Conservation (phyloP, 2,888 invertebrate genomes). For the Chalcosyrphus nemorum region DNA sequence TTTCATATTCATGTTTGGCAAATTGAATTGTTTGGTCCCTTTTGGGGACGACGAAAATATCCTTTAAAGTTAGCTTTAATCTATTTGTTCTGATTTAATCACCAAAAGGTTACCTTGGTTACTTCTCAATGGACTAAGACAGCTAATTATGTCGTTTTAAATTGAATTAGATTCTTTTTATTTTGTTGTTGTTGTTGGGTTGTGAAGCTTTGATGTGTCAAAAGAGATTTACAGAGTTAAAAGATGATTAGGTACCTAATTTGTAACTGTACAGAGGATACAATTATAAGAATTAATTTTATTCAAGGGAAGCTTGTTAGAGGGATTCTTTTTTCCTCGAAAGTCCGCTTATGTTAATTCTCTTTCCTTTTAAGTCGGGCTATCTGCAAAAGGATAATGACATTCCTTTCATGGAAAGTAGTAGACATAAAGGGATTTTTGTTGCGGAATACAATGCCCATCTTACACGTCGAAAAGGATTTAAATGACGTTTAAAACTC, state of each 20-base stretch:
- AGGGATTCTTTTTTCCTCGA: too few species aligned
- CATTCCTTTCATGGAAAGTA: too few species aligned
- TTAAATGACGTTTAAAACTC: too few species aligned
- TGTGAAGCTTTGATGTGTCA: conserved; percentile 4
- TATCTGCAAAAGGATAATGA: too few species aligned
- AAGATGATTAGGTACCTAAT: background rate
- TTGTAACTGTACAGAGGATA: background rate
- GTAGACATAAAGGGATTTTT: too few species aligned
- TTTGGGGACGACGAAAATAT: conserved; percentile 2
- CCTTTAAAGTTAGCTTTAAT: conserved; percentile 23
- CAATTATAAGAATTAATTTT: background rate
- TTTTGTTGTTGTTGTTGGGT: background rate
- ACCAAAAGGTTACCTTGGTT: background rate
- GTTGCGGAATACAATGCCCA: too few species aligned
- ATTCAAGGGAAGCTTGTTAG: background rate
- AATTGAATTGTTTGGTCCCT: conserved; percentile 29
- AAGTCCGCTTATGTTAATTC: background rate
- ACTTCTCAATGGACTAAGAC: background rate
- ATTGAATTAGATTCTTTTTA: conserved; percentile 9
- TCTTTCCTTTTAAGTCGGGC: too few species aligned
- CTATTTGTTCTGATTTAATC: conserved; percentile 25
- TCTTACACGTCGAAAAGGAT: too few species aligned
- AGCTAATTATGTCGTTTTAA: conserved; percentile 1
- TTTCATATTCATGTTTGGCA: conserved; percentile 24
- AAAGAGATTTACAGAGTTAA: background rate